Base-by-base conservation (phyloP, 2,888 invertebrate genomes). In the Cosmia trapezina region DNA sequence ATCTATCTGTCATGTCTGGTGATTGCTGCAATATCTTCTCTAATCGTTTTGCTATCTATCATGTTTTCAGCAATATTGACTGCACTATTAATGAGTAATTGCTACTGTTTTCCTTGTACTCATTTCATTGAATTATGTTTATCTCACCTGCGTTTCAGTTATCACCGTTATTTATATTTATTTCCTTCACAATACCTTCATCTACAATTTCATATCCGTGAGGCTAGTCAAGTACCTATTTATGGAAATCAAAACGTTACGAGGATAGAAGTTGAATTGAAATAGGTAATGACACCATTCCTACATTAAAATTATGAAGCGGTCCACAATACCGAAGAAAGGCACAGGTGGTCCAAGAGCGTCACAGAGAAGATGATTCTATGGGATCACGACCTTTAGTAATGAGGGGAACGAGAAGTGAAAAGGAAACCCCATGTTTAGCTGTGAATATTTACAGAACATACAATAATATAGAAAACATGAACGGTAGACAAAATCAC, bases 1-100 rank as follows among this genome's bases (percentile, higher is more conserved):
- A 74, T 54, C 53, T 43, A 47, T 43, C 22, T 5, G 7, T 22
- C 59, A 47, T 66, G 59, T 19, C n/a, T n/a, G 12, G 19, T 33
- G 60, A 67, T 75, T 54, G 67, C 53, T 22, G 47, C 76, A 74
- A 67, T 60, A 74, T 75, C 54, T 33, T 12, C 22, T 61, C 4
- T 43, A 43, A 76, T 76, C 68, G 9, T 6, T 54, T 49, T 54
- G 12, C 54, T 67, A 67, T 75, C 60, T 67, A 67, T 75, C 60
- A 22, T 33, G 14, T 22, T 74, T 74, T 75, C 22, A 60, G 47
- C 6, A 49, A 59, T 75, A 51, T 57, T 73, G 8, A 28, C 57
- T 65, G 37, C 7, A 53, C 9, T 59, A 4, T 14, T 62, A 62
- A 47, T 28, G 4, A 51, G 41, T 65, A 41, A 74, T 17, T 41